Evolutionary conservation across 2,113 vertebrate genomes (phyloP).

Genomic region (Taurulus bubalis): DNA sequence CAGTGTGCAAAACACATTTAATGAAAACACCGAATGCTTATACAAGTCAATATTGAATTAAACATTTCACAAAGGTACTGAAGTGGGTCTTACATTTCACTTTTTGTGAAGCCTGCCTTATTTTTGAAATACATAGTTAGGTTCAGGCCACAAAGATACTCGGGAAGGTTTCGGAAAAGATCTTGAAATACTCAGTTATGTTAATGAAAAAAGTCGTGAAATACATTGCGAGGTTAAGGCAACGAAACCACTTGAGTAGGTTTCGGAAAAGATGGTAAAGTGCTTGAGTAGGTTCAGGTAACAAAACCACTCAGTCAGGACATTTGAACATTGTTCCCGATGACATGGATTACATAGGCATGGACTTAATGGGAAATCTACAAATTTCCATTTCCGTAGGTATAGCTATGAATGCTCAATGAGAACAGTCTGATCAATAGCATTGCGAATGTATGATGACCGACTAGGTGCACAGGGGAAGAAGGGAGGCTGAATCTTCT

Average conservation of each 20-base stretch:
- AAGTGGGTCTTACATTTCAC: neutral
- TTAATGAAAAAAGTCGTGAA: no score
- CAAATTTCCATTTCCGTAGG: neutral
- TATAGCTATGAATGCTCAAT: neutral
- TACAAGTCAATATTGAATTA: neutral
- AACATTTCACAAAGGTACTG: neutral
- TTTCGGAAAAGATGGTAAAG: no score
- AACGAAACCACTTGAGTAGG: no score
- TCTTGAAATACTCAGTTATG: no score
- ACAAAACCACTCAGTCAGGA: no score
- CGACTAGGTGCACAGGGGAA: slow-evolving; percentile 12
- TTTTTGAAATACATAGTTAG: no score
- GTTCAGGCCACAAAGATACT: no score
- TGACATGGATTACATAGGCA: no score
- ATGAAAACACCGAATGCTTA: neutral
- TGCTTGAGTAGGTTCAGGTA: no score
- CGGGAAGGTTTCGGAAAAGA: no score
- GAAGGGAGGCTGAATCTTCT: slow-evolving; percentile 8
- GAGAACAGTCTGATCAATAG: neutral
- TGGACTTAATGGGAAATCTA: neutral
- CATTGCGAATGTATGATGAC: slow-evolving; percentile 16
- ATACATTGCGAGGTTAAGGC: no score
- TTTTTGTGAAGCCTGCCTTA: neutral
- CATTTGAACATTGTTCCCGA: no score
- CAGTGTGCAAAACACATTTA: neutral